Evolutionary conservation across 2,113 vertebrate species (phyloP).

Genomic region (Smithornis capensis): DNA sequence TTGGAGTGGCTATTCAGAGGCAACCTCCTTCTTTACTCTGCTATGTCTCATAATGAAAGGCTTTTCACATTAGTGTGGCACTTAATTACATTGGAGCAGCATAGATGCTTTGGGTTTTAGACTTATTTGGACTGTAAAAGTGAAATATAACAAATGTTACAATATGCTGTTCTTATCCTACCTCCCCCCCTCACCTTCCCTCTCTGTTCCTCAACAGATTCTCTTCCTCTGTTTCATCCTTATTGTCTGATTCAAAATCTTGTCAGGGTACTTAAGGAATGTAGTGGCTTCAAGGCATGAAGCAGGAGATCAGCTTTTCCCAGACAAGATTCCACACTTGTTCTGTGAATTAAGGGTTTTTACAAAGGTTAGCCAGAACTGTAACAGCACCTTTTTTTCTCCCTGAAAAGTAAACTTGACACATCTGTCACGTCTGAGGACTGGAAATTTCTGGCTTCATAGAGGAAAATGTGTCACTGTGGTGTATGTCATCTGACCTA

Average conservation of each 20-base stretch:
- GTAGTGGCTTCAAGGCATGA: constrained; percentile 45
- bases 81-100: constrained; percentile 65
- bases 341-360: constrained; percentile 41
- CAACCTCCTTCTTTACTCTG: constrained; percentile 51
- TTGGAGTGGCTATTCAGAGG: constrained; percentile 61
- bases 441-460: constrained; percentile 57
- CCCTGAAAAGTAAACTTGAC: constrained; percentile 45
- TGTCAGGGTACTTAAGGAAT: constrained; percentile 47
- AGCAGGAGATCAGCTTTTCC: constrained; percentile 22
- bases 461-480: constrained; percentile 42
- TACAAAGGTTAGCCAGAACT: constrained; percentile 31
- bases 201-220: background rate
- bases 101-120: constrained; percentile 49
- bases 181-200: background rate
- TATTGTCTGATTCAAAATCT: constrained; percentile 56
- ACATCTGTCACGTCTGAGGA: constrained; percentile 26
- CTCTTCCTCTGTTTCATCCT: constrained; percentile 40
- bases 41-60: constrained; percentile 66
- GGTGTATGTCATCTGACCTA: constrained; percentile 37
- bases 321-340: background rate
- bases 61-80: constrained; percentile 64
- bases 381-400: constrained; percentile 10
- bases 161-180: background rate
- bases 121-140: constrained; percentile 54
- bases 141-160: background rate